Evolutionary conservation across 2,888 invertebrate species (phyloP).

Genomic region (Candidula unifasciata): DNA sequence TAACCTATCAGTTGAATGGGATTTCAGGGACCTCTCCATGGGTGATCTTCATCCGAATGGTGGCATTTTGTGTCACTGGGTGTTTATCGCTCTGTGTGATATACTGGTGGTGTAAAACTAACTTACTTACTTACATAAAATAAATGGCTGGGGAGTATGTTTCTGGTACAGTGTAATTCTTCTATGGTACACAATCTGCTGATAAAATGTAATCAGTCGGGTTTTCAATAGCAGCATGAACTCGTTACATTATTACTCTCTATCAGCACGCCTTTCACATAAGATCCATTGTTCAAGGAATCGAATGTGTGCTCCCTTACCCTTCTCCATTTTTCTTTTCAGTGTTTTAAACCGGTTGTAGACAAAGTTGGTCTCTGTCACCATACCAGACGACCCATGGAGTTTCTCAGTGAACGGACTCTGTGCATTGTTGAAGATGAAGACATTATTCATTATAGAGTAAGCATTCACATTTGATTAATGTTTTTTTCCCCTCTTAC

Average conservation of each 20-base stretch:
- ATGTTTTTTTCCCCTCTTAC: neutral
- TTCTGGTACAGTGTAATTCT: neutral
- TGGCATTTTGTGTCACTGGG: too few relatives aligned
- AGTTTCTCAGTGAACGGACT: conserved; percentile 86
- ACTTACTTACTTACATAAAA: too few relatives aligned
- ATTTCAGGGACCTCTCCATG: too few relatives aligned
- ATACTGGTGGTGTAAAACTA: too few relatives aligned
- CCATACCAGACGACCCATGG: conserved; percentile 84
- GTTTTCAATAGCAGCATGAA: conserved; percentile 27
- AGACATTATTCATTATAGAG: conserved; percentile 67
- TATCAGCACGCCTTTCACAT: neutral
- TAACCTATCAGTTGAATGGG: too few relatives aligned
- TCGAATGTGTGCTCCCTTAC: neutral
- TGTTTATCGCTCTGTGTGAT: too few relatives aligned
- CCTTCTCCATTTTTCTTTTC: conserved; percentile 71
- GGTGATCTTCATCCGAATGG: too few relatives aligned
- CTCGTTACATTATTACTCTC: conserved; percentile 1
- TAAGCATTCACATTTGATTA: conserved; percentile 48
- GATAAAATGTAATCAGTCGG: conserved; percentile 28
- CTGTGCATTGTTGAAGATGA: conserved; percentile 85
- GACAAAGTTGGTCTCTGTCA: conserved; percentile 84
- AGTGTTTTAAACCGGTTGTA: conserved; percentile 87
- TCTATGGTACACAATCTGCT: conserved; percentile 18
- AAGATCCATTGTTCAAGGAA: conserved; percentile 33
- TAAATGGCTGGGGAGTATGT: neutral